Evolutionary conservation across 2,113 vertebrate genomes (phyloP), one percentile per base, ranked within the genome.

Genomic region (Mixornis gularis): DNA sequence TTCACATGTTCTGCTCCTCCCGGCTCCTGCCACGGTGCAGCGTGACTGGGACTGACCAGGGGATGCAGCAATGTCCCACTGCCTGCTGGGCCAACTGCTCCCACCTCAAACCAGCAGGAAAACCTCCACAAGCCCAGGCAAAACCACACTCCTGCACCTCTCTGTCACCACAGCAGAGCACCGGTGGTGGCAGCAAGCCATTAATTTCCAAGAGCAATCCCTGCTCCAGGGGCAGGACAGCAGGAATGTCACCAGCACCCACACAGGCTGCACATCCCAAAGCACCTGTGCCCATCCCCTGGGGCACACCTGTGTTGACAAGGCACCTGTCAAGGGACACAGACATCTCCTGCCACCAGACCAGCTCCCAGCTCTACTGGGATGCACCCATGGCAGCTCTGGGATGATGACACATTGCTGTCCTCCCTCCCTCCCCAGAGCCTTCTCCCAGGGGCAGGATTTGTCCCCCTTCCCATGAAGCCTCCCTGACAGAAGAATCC

Each of bases 231-330:
- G 71, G 13, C 51, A 72, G 58, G 56, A 51, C 40, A 17, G 56
- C 12, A 13, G 73, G 80, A 80, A 51, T 7, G 20, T 6, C 52
- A n/a, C 1, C 3, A 0, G 24, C 60, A 44, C 0, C 56, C 0
- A 0, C 56, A 10, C n/a, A 2, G 40, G 12, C 25, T 34, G 41
- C n/a, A 3, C 2, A 7, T 20, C 49, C 77, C 52, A 22, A 21
- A 78, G 20, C 10, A 30, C 55, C 11, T 0, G 0, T 22, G 55
- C 7, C 43, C 7, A 1, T n/a, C 60, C 84, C 43, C 77, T 1
- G 26, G 24, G 51, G 10, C 51, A 46, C 3, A 0, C 17, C 32
- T 2, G 7, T 6, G 21, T 0, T 4, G 69, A 32, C 0, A 1
- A 36, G 40, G 6, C 1, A 2, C 26, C 59, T n/a, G 13, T 2